Percentiles rank a stretch among this genome's conserved stretches.
phyloP scores from a whole-genome alignment of 1,140 invertebrate species.

The Eubasilissa regina region DNA sequence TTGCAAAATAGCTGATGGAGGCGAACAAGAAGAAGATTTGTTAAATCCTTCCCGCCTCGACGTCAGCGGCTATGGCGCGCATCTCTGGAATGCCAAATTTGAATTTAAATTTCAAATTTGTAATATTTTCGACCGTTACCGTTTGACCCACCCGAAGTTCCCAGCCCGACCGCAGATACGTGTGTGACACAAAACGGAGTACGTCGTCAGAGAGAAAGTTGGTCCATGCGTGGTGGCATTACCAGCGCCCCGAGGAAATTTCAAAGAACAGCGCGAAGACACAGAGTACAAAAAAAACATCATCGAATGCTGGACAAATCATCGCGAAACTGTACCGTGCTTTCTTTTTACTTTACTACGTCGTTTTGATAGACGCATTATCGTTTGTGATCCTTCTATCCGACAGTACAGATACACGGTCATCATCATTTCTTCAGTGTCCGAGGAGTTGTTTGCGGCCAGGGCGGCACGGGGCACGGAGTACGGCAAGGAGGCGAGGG shows the following conservation, averaged over 20 bases:
- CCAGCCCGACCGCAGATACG: conserved; percentile 16
- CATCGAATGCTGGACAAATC: too few species aligned
- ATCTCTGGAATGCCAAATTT: background rate
- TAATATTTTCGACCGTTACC: background rate
- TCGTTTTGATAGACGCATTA: background rate
- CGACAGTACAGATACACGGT: conserved; percentile 29
- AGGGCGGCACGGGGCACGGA: background rate
- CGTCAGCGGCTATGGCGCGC: background rate
- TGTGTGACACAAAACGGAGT: conserved; percentile 29
- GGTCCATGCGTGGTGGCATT: conserved; percentile 22
- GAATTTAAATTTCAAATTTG: conserved; percentile 11
- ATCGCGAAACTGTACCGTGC: background rate
- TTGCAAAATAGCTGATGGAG: too few species aligned
- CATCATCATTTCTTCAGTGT: conserved; percentile 47
- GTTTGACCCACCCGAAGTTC: conserved; percentile 12
- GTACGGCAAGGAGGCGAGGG: background rate
- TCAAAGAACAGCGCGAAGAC: background rate
- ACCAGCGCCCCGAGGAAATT: background rate
- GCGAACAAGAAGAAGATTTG: too few species aligned
- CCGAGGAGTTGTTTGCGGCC: too few species aligned
- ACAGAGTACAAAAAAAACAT: background rate
- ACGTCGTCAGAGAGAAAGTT: conserved; percentile 50
- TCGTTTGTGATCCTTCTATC: background rate
- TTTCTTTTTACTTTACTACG: background rate
- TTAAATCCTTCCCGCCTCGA: too few species aligned